Percentiles rank a stretch among this genome's conserved stretches.
Evolutionary conservation across 1,140 invertebrate species (phyloP).

Genomic region (Physella acuta): DNA sequence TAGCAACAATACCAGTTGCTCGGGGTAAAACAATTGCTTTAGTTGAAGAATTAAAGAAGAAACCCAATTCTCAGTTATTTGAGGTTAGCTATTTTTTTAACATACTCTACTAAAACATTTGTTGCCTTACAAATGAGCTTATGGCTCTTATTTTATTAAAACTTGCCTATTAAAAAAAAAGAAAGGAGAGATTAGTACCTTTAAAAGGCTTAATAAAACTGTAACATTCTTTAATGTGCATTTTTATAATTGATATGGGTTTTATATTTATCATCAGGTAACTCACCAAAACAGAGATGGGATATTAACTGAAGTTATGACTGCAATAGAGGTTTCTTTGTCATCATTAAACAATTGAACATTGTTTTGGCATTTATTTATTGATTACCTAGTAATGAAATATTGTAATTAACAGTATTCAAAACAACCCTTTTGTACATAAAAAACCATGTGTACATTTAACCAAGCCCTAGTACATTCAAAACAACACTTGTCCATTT

Average conservation of each 20-base stretch:
- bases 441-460: no score
- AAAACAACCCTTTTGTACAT: no score
- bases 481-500: no score
- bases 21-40: constrained; percentile 59
- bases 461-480: no score
- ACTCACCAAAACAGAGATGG: constrained; percentile 8
- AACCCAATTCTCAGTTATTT: constrained; percentile 46
- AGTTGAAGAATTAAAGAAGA: constrained; percentile 56
- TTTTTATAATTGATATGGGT: background rate
- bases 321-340: background rate
- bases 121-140: background rate
- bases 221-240: background rate
- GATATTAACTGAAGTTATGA: background rate
- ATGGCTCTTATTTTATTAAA: background rate
- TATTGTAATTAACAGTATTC: no score
- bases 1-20: constrained; percentile 65
- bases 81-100: constrained; percentile 29
- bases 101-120: background rate
- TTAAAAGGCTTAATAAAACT: background rate
- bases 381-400: no score
- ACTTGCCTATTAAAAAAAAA: background rate
- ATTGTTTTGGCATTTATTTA: no score
- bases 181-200: background rate
- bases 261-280: background rate
- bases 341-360: background rate